Evolutionary conservation across 1,140 invertebrate species (phyloP), one percentile per base, ranked within the genome.

Genomic region (Drosophila gunungcola): DNA sequence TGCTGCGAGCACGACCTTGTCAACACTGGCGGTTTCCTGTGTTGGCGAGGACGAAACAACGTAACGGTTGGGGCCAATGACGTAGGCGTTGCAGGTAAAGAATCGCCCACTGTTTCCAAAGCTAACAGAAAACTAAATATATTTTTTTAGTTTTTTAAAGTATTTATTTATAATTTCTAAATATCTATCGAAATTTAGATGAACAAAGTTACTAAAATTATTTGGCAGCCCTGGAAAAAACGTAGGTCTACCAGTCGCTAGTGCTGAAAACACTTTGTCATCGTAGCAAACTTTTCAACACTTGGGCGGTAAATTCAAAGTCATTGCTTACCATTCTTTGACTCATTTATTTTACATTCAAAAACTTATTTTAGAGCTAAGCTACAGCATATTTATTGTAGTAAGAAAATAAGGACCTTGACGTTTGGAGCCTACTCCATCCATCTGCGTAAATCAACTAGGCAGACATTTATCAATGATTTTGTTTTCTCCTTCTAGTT

Each of bases 291-390:
- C 4, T 27, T 36, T 13, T 3, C 21, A 56, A 38, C 21, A 46
- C 41, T 38, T 21, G 7, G 7, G 32, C 41, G 60, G 16, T 3
- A 41, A 54, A 54, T 43, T 32, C 13, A 68, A 60, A 58, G 6
- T 61, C 25, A 10, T 38, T 10, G 7, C 36, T 32, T 83, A 83
- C 70, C 75, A 57, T 81, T 70, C 64, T 65, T 86, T 76, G 67
- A 77, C 63, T 79, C 67, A 53, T 86, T 88, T 89, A 83, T 86
- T 86, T 65, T 88, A 86, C 83, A 86, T 68, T 76, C 62, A 83
- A 73, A 88, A 83, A 79, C 75, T 77, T 86, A 79, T 79, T 79
- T 77, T 73, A 86, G 67, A 83, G 62, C 83, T 86, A 86, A 89
- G 83, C 83, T 86, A 88, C 76, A 83, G 83, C 75, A 77, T 79